Evolutionary conservation across 2,797 vertebrate species (phyloP), one percentile per base, ranked within the genome.

Genomic region (Jordanella pulchra): DNA sequence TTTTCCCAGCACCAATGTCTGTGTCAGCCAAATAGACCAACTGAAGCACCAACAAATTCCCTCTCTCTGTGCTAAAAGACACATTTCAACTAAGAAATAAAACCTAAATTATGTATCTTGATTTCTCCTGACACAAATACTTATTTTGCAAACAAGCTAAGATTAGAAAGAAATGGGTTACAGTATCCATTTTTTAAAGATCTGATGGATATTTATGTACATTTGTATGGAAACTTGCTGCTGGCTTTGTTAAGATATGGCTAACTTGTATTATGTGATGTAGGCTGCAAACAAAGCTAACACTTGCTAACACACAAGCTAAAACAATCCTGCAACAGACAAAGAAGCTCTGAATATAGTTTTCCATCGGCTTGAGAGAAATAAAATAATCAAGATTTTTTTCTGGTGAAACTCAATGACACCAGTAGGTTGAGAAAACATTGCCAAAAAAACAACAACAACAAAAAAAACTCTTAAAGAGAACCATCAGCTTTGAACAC

Each of bases 1-100:
- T 89, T 89, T 85, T 58, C 85, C 23, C 72, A 71, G 66, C 1
- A 70, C 84, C 84, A 89, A 87, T 86, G 89, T 50, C 83, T 81
- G 82, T 68, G 61, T 84, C 76, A 21, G 63, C n/a, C 77, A 39
- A 45, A 67, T 55, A 39, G 72, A 56, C 23, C 7, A 21, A 25
- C 65, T 39, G 76, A 30, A 53, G 5, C 80, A 42, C 67, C 68
- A 21, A 67, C 76, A 81, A 66, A 71, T 69, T 1, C 58, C 18
- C 21, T 14, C 21, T 39, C 3, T 39, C 1, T 23, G 21, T n/a
- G 32, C 23, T 39, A 18, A 30, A 23, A 6, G 58, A 39, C 21
- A 14, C 9, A 30, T 32, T 58, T 58, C 0, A 2, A 28, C 30
- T 21, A 10, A 35, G 18, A 53, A 42, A 53, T 12, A 12, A 45